Conservation (phyloP, 2,888 invertebrate species). For the Parnassius glacialis region DNA sequence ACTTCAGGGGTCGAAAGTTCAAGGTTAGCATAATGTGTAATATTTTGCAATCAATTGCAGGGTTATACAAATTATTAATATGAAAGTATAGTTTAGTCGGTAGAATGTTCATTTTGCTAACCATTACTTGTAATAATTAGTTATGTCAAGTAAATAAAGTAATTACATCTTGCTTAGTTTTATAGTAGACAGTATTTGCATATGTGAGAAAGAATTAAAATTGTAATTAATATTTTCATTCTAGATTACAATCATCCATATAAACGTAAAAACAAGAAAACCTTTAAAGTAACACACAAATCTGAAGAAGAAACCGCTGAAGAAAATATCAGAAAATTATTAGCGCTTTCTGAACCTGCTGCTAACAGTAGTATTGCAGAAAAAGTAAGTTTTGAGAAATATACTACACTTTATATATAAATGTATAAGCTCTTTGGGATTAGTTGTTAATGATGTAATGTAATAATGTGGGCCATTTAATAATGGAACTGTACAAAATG, state of each 20-base stretch:
- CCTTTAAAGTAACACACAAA: slow-evolving; percentile 38
- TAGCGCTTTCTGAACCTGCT: slow-evolving; percentile 65
- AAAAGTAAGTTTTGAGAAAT: slow-evolving; percentile 56
- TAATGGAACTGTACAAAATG: no score
- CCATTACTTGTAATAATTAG: no score
- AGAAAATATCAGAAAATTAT: slow-evolving; percentile 72
- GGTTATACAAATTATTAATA: no score
- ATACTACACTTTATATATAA: no score
- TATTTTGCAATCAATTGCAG: no score
- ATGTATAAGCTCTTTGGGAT: no score
- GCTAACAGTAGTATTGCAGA: slow-evolving; percentile 56
- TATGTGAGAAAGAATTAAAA: neutral
- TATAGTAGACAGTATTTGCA: neutral
- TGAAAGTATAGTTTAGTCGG: no score
- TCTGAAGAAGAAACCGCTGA: slow-evolving; percentile 50
- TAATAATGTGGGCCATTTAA: no score
- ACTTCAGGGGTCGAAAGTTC: slow-evolving; percentile 44
- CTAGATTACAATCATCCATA: slow-evolving; percentile 36
- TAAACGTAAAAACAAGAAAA: slow-evolving; percentile 41
- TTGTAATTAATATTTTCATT: slow-evolving; percentile 1
- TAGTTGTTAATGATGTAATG: no score
- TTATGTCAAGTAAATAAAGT: no score
- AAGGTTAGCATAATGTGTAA: slow-evolving; percentile 49
- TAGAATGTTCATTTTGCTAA: no score
- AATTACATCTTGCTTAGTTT: no score